Conservation (phyloP, 2,888 invertebrate genomes). For the Bugulina stolonifera region DNA sequence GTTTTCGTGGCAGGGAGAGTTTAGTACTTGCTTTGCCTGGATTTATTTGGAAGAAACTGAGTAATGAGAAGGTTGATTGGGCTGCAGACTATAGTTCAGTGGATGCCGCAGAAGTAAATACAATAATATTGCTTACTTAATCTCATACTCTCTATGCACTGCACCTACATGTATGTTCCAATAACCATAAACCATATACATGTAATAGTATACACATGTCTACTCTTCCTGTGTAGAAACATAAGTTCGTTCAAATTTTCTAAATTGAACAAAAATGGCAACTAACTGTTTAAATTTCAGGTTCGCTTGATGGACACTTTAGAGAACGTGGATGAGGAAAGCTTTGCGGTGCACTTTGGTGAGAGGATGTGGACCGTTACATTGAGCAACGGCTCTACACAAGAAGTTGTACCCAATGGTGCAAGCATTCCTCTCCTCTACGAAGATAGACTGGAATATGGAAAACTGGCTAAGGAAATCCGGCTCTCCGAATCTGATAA, state of each 20-base stretch:
- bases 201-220: no score
- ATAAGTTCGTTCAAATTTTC: no score
- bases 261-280: no score
- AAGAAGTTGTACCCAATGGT: constrained; percentile 38
- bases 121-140: background rate
- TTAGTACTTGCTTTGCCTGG: constrained; percentile 47
- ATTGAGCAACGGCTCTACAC: constrained; percentile 43
- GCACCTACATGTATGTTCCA: no score
- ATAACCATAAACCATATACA: no score
- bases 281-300: no score
- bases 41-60: constrained; percentile 51
- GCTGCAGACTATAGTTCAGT: constrained; percentile 45
- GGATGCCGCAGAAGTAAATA: constrained; percentile 43
- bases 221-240: no score
- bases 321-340: constrained; percentile 37
- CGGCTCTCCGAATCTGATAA: constrained; percentile 45
- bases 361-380: constrained; percentile 38
- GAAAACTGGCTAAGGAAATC: constrained; percentile 38
- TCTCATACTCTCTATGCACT: no score
- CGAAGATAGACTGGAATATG: constrained; percentile 44
- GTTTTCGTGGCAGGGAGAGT: constrained; percentile 50
- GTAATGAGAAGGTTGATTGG: constrained; percentile 47
- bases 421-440: constrained; percentile 41
- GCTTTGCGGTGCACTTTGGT: constrained; percentile 36
- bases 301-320: constrained; percentile 43